These are phyloP conservation scores for Siphamia tubifer DNA, from an alignment of 2,113 vertebrate species.

Conservation along the genomic window DNA sequence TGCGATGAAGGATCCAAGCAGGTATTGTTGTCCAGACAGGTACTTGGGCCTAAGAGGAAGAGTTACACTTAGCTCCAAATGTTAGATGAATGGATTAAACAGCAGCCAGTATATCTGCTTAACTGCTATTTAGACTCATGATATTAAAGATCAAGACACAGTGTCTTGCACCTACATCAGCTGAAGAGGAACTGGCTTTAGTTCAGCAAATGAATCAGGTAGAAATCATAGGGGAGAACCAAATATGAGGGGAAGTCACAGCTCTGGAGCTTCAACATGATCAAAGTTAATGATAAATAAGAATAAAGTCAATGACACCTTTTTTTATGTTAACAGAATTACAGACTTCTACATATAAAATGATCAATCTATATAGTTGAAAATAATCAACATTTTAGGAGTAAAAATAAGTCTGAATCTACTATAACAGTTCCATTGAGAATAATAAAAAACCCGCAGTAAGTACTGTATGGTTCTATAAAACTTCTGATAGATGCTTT, in stretches of 20 bases:
- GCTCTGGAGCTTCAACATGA: background rate
- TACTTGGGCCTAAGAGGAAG: slow-evolving; percentile 39
- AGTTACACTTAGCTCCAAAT: slow-evolving; percentile 39
- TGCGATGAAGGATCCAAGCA: slow-evolving; percentile 60
- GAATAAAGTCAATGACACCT: too few species aligned
- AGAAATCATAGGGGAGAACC: background rate
- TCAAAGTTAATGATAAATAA: too few species aligned
- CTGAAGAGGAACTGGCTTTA: slow-evolving; percentile 1
- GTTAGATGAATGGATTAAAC: slow-evolving; percentile 55
- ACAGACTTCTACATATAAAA: too few species aligned
- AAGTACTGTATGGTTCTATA: too few species aligned
- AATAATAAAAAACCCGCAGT: too few species aligned
- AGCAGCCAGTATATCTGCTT: slow-evolving; percentile 21
- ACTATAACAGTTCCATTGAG: too few species aligned
- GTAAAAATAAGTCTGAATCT: too few species aligned
- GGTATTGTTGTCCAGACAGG: slow-evolving; percentile 75
- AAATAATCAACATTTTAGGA: too few species aligned
- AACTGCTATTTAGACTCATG: slow-evolving; percentile 7
- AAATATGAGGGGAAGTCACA: background rate
- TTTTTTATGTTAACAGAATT: too few species aligned
- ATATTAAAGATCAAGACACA: background rate
- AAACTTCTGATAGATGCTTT: too few species aligned
- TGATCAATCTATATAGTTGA: too few species aligned
- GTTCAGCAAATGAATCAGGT: slow-evolving; percentile 1
- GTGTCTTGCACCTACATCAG: background rate